Base-by-base conservation (phyloP, 2,888 invertebrate genomes). In the Drosophila testacea region DNA sequence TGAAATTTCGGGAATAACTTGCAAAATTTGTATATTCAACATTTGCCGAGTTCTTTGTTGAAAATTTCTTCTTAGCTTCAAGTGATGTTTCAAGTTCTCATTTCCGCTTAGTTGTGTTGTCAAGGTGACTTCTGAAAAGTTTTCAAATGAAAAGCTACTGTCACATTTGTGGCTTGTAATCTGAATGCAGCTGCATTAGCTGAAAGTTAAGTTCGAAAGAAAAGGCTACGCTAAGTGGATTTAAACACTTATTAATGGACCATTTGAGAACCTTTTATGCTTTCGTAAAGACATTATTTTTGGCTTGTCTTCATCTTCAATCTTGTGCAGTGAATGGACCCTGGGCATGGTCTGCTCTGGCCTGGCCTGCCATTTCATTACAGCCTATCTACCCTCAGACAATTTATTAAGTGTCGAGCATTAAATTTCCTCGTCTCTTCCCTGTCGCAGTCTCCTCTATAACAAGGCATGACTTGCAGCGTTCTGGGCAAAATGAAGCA, bases 351-450 rank as follows among this genome's bases (percentile, higher is more conserved):
- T 16, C 47, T 13, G 32, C 6, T 3, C 2, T 42, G 34, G 46
- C 32, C 39, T 16, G 27, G 13, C 27, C 44, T 73, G 65, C 68
- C 83, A 85, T 85, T 83, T 83, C 81, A 81, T 86, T 81, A 83
- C 73, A 77, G 81, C 83, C 77, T 66, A 68, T 61, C 66, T 50
- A 44, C 55, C 60, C 56, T 51, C 85, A 39, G 77, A 77, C 85
- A 83, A 83, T 83, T 84, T 83, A 88, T 84, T 79, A 84, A 83
- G 82, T 83, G 82, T 87, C 83, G 83, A 88, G 88, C 73, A 69
- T 73, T 76, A 67, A 76, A 81, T 56, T 63, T 73, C 62, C 47
- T 44, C 41, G 13, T 36, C 63, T 9, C 44, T 41, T 38, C 6
- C 36, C 39, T 10, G 22, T 22, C 4, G 22, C 22, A 27, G 11